Evolutionary conservation across 1,140 invertebrate genomes (phyloP).

Genomic region (Drosophila carrolli): DNA sequence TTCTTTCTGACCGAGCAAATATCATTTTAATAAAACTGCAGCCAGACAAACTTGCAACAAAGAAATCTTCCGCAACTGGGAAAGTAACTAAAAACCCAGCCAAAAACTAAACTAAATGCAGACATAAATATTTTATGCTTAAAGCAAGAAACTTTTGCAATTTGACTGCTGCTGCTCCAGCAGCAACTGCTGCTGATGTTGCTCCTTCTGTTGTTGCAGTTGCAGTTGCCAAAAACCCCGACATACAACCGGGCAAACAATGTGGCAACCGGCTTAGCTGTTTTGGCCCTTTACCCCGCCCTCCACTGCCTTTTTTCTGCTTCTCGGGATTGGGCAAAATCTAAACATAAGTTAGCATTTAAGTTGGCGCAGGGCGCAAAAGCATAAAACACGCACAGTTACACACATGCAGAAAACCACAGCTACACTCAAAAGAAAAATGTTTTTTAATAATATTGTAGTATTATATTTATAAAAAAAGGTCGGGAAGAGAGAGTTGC

Average conservation of each 20-base stretch:
- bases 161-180: constrained; percentile 66
- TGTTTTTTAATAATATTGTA: not conserved
- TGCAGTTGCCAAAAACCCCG: constrained; percentile 64
- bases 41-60: constrained; percentile 70
- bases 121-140: constrained; percentile 82
- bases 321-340: constrained; percentile 55
- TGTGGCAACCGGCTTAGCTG: constrained; percentile 63
- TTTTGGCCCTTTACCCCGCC: constrained; percentile 17
- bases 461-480: not conserved
- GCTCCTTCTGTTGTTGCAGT: constrained; percentile 35
- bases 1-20: constrained; percentile 50
- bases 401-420: constrained; percentile 46
- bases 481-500: too few relatives aligned
- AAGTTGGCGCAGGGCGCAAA: constrained; percentile 78
- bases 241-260: constrained; percentile 58
- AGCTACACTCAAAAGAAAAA: constrained; percentile 8
- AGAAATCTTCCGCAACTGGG: constrained; percentile 56
- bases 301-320: constrained; percentile 47
- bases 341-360: constrained; percentile 82
- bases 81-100: constrained; percentile 73
- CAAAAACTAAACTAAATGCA: constrained; percentile 79
- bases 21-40: constrained; percentile 70
- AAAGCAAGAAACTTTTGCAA: constrained; percentile 82
- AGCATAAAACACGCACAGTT: constrained; percentile 75
- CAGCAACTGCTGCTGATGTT: constrained; percentile 30